Evolutionary conservation across 2,113 vertebrate species (phyloP).

Genomic region (Neotoma lepida): DNA sequence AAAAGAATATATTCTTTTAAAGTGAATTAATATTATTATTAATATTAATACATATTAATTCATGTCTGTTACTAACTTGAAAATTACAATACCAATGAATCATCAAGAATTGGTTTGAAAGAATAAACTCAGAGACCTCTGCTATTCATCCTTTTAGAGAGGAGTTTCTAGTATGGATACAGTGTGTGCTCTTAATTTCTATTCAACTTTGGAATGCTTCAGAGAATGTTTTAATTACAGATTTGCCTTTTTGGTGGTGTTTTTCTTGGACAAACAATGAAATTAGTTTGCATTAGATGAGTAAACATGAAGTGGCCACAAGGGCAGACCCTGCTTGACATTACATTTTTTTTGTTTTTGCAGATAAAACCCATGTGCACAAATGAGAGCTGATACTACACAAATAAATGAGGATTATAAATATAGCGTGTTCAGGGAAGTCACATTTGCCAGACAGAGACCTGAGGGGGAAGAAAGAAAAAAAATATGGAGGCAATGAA

Average conservation of each 20-base stretch:
- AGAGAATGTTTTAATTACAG: slow-evolving; percentile 50
- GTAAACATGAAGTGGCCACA: slow-evolving; percentile 37
- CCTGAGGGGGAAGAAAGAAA: background rate
- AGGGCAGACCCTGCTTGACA: background rate
- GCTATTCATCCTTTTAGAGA: background rate
- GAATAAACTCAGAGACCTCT: background rate
- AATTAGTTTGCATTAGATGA: slow-evolving; percentile 63
- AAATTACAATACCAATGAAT: background rate
- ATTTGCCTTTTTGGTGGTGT: slow-evolving; percentile 44
- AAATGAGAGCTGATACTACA: background rate
- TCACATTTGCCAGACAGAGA: background rate
- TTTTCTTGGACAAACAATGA: slow-evolving; percentile 65
- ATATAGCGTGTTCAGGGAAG: background rate
- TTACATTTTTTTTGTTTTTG: background rate
- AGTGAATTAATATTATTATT: background rate
- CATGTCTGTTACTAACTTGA: background rate
- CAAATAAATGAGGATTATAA: slow-evolving; percentile 32
- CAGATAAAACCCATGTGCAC: slow-evolving; percentile 11
- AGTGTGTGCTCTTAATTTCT: background rate
- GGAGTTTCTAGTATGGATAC: background rate
- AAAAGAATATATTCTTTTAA: background rate
- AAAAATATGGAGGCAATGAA: background rate
- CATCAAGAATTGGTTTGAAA: background rate
- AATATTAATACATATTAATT: background rate
- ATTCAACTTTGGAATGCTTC: background rate